phyloP scores from a whole-genome alignment of 2,113 vertebrate genomes.

The Paradoxurus hermaphroditus region DNA sequence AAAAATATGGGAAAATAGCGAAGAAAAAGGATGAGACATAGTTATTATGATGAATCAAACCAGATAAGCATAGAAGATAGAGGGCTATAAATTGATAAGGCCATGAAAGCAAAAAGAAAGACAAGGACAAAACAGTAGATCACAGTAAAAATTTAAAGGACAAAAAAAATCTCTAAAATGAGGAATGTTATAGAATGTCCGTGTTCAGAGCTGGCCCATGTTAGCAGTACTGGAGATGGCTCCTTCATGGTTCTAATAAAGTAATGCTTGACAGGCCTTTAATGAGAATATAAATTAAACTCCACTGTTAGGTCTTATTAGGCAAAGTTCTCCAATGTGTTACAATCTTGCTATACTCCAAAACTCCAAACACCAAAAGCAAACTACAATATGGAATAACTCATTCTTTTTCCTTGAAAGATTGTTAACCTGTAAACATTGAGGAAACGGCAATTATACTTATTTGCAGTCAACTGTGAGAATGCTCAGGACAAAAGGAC shows the following conservation, averaged over 20 bases:
- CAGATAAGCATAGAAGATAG: neutral
- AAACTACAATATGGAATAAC: neutral
- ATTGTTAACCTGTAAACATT: constrained; percentile 1
- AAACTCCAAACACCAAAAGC: constrained; percentile 23
- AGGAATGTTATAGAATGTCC: neutral
- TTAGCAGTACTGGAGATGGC: neutral
- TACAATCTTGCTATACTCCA: neutral
- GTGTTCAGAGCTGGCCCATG: neutral
- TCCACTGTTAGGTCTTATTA: neutral
- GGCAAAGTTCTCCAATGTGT: neutral
- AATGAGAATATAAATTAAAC: neutral
- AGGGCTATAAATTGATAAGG: neutral
- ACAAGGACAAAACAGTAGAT: neutral
- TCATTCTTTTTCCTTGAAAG: neutral
- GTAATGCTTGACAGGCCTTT: neutral
- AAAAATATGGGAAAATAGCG: constrained; percentile 1
- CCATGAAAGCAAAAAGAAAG: neutral
- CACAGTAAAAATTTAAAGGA: neutral
- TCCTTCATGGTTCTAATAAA: constrained; percentile 25
- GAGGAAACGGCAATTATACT: neutral
- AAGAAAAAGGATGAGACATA: neutral
- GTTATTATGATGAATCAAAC: neutral
- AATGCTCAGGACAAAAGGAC: neutral
- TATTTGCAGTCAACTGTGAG: neutral
- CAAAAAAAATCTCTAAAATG: constrained; percentile 1